phyloP scores from a whole-genome alignment of 2,888 invertebrate species.

The Drosophila ezoana region DNA sequence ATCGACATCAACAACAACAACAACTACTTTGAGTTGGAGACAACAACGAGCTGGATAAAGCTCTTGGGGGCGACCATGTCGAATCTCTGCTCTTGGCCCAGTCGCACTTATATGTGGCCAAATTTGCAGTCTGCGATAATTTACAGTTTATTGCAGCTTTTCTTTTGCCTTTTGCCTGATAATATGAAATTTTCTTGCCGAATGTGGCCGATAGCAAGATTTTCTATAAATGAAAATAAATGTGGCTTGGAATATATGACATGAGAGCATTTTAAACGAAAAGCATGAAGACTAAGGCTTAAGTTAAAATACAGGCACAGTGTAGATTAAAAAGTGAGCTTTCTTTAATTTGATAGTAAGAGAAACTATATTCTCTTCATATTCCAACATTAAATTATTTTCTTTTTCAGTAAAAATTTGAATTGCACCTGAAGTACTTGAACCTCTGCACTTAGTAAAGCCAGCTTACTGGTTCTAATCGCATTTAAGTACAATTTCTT shows the following conservation, averaged over 20 bases:
- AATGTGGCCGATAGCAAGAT: slow-evolving; percentile 19
- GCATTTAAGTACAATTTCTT: slow-evolving; percentile 14
- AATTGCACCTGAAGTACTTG: too few species aligned
- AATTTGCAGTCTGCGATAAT: slow-evolving; percentile 45
- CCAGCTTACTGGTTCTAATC: slow-evolving; percentile 2
- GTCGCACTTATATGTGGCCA: slow-evolving; percentile 33
- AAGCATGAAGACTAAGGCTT: neutral
- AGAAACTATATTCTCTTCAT: too few species aligned
- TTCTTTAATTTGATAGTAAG: too few species aligned
- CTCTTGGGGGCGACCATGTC: slow-evolving; percentile 26
- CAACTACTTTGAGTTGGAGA: slow-evolving; percentile 29
- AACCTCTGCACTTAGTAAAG: neutral
- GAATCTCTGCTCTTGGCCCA: slow-evolving; percentile 39
- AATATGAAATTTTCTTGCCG: slow-evolving; percentile 27
- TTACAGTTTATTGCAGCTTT: slow-evolving; percentile 41
- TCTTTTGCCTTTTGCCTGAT: slow-evolving; percentile 5
- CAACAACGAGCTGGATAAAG: slow-evolving; percentile 18
- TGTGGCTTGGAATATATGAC: neutral
- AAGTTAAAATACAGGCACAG: too few species aligned
- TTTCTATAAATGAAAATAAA: slow-evolving; percentile 19
- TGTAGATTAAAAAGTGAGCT: too few species aligned
- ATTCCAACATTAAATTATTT: too few species aligned
- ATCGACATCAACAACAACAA: slow-evolving; percentile 10
- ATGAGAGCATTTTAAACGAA: neutral
- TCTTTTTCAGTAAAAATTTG: too few species aligned